These are phyloP conservation scores for Heliornis fulica DNA, from an alignment of 2,113 vertebrate genomes.

Conservation along the genomic window DNA sequence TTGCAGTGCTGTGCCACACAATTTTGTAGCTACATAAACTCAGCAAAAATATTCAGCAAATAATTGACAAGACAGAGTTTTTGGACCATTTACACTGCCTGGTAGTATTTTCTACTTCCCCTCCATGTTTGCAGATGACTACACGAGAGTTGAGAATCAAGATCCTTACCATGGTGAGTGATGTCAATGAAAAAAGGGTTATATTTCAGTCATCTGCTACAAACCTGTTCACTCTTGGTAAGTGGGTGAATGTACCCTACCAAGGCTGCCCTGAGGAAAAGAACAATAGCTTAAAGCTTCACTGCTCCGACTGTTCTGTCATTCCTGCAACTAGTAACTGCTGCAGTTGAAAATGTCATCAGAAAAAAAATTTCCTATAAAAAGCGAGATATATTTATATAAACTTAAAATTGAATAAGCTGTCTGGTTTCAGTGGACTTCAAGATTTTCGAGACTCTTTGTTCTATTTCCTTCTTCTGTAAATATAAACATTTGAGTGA, in stretches of 20 bases:
- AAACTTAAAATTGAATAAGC: neutral
- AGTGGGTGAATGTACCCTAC: neutral
- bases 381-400: neutral
- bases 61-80: neutral
- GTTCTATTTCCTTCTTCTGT: neutral
- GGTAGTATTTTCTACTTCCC: neutral
- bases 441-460: neutral
- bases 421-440: neutral
- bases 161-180: neutral
- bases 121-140: neutral
- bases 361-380: neutral
- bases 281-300: conserved; percentile 2
- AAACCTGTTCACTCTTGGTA: neutral
- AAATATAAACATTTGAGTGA: neutral
- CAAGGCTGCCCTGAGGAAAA: conserved; percentile 5
- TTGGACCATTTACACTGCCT: neutral
- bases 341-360: neutral
- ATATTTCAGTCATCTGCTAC: neutral
- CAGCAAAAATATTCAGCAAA: neutral
- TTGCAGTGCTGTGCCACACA: neutral
- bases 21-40: neutral
- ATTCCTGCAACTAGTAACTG: neutral
- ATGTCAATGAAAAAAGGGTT: neutral
- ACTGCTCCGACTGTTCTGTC: conserved; percentile 7
- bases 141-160: neutral